These are phyloP conservation scores for Manacus vitellinus DNA, from an alignment of 2,113 vertebrate genomes.

Conservation along the genomic window DNA sequence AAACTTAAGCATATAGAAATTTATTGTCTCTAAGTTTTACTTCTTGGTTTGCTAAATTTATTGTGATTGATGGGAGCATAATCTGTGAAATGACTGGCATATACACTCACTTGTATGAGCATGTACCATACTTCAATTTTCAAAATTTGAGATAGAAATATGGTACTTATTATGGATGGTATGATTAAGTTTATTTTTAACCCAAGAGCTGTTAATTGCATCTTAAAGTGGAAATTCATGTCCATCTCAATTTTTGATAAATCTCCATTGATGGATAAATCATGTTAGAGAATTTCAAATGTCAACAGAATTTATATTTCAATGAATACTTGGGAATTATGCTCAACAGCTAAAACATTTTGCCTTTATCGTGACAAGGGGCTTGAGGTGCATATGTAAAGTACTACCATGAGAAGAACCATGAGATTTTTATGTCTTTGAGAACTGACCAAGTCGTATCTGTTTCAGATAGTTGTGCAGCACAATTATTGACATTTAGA, in stretches of 20 bases:
- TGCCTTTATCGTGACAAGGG: not conserved
- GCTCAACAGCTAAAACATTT: not conserved
- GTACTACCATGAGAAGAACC: not conserved
- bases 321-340: not conserved
- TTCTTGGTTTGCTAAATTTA: not conserved
- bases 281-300: conserved; percentile 11
- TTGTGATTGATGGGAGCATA: not conserved
- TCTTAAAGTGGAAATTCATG: conserved; percentile 31
- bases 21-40: not conserved
- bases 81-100: not conserved
- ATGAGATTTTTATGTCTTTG: not conserved
- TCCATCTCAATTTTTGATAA: conserved; percentile 23
- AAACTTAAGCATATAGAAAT: not conserved
- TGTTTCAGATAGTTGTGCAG: not conserved
- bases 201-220: not conserved
- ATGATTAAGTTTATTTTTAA: not conserved
- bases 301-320: not conserved
- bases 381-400: not conserved
- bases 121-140: not conserved
- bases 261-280: conserved; percentile 1
- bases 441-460: not conserved
- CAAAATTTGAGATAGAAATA: not conserved
- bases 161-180: not conserved
- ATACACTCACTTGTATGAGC: not conserved
- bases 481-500: not conserved